Base-by-base conservation (phyloP, 2,888 invertebrate genomes). In the Stramonita haemastoma region DNA sequence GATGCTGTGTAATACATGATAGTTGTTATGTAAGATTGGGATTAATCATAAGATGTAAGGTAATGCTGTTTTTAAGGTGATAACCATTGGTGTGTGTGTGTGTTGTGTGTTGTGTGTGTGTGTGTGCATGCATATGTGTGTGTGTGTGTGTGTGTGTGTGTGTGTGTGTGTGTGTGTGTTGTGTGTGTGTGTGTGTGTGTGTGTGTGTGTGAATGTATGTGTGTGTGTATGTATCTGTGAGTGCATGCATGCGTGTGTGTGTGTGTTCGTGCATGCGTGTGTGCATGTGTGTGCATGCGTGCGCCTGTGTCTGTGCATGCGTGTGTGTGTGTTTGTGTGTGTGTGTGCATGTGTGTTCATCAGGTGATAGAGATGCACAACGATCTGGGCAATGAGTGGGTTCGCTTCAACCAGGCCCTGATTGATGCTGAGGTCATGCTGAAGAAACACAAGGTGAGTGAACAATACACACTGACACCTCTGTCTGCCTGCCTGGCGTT, bases 401-500 rank as follows among this genome's bases (percentile, higher is more conserved):
- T 96, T 60, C 96, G 97, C 1, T 98, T 98, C 96, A 96, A 98
- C 87, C 96, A 97, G 86, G 95, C 97, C 26, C 96, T 98, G 22
- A 97, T 97, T 89, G 97, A 97, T 92, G 97, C 98, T 0, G 98
- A 98, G 92, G 97, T 97, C 93, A 97, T 97, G 96, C 96, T 98
- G 29, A 97, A 97, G 93, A 97, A 97, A 90, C 97, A 97, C 90
- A 98, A 98, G 96, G 97, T 97, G 95, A 83, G 22, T 22, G 11
- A 73, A 73, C 17, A 57, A 57, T 13, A 60, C 66, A 77, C 26
- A n/a, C 77, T n/a, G n/a, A 29, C n/a, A 26, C 6, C 77, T 73
- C 8, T n/a, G 22, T 73, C 11, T 19, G 26, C 11, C n/a, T 26
- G 22, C n/a, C 22, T 26, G 26, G 13, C 70, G 11, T 70, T 70